phyloP scores from a whole-genome alignment of 2,888 invertebrate genomes.

The Lithosia quadra region DNA sequence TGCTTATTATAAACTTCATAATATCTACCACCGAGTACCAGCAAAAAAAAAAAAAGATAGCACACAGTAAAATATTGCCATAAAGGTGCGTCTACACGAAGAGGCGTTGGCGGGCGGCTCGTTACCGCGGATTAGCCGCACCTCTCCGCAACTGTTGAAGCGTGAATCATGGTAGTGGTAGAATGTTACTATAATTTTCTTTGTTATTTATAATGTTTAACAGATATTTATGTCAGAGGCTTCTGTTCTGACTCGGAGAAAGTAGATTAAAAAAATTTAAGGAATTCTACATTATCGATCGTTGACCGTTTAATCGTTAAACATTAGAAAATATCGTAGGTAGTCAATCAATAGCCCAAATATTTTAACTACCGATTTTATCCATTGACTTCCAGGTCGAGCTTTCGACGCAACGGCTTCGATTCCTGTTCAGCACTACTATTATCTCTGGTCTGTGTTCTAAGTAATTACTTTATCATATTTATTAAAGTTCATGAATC shows the following conservation, averaged over 20 bases:
- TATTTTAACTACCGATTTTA: background rate
- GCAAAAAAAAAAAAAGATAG: background rate
- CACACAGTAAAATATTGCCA: constrained; percentile 28
- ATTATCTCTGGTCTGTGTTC: background rate
- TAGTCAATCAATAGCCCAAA: background rate
- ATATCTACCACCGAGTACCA: background rate
- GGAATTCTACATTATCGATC: background rate
- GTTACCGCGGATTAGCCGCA: constrained; percentile 70
- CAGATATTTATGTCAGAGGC: background rate
- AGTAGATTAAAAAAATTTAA: background rate
- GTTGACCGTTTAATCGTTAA: background rate
- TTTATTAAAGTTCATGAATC: background rate
- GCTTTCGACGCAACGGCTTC: too few species aligned
- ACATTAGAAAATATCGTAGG: background rate
- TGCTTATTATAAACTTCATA: background rate
- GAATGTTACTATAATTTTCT: constrained; percentile 12
- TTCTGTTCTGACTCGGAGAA: background rate
- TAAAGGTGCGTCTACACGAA: constrained; percentile 62
- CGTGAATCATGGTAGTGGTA: constrained; percentile 41
- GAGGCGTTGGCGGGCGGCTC: constrained; percentile 62
- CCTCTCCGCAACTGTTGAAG: constrained; percentile 59
- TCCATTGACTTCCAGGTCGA: background rate
- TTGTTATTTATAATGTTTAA: background rate
- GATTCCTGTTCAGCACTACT: background rate
- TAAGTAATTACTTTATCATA: background rate